Evolutionary conservation across 2,888 invertebrate genomes (phyloP).

Genomic region (Blastobasis adustella): DNA sequence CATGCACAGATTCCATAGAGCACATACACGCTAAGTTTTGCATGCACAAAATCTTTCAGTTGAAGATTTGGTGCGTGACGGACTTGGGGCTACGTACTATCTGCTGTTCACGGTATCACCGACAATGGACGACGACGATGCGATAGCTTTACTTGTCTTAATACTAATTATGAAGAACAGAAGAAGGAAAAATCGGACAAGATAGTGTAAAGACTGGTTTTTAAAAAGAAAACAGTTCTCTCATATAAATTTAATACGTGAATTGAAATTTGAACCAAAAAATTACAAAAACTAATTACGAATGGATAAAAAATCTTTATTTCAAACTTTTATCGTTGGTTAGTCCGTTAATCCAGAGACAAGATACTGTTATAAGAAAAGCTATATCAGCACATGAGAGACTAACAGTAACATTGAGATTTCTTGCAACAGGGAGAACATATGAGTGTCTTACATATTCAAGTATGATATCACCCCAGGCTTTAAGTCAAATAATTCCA

Average conservation of each 20-base stretch:
- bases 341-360: conserved; percentile 11
- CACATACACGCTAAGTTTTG: too few relatives aligned
- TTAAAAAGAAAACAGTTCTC: conserved; percentile 13
- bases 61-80: too few relatives aligned
- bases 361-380: conserved; percentile 25
- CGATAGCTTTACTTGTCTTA: not conserved
- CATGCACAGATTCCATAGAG: too few relatives aligned
- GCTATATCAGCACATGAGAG: conserved; percentile 24
- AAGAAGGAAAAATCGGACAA: conserved; percentile 1
- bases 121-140: not conserved
- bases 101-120: not conserved
- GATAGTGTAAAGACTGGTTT: conserved; percentile 17
- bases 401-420: conserved; percentile 21
- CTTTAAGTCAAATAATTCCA: conserved; percentile 8
- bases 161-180: not conserved
- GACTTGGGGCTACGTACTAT: too few relatives aligned
- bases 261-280: conserved; percentile 14
- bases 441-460: conserved; percentile 19
- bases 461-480: conserved; percentile 8
- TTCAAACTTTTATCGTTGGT: conserved; percentile 7
- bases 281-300: conserved; percentile 19
- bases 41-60: too few relatives aligned
- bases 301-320: conserved; percentile 17
- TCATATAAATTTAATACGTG: conserved; percentile 15
- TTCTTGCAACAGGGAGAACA: conserved; percentile 24